Evolutionary conservation across 1,140 invertebrate species (phyloP).

Genomic region (Cyphomyrmex costatus): DNA sequence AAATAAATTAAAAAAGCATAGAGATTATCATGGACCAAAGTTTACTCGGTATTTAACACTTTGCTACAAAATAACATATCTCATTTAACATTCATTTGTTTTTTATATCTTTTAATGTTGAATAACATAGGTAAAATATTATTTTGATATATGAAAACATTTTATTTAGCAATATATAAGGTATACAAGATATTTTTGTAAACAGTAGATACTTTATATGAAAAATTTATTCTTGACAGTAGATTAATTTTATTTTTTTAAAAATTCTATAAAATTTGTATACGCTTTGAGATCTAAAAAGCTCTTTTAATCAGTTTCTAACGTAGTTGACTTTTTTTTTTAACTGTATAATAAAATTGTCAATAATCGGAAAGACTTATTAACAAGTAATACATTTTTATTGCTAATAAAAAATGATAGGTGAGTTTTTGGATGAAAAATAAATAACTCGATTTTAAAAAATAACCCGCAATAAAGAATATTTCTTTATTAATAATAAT

Average conservation of each 20-base stretch:
- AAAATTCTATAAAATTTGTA: neutral
- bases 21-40: neutral
- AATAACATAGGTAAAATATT: neutral
- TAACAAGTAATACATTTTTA: neutral
- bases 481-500: constrained; percentile 79
- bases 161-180: constrained; percentile 8
- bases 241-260: constrained; percentile 13
- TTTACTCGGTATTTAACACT: neutral
- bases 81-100: neutral
- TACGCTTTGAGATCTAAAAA: neutral
- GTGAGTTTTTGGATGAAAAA: constrained; percentile 44
- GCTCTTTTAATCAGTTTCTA: neutral
- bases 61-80: neutral
- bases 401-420: constrained; percentile 17
- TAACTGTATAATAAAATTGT: neutral
- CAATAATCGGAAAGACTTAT: neutral
- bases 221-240: neutral
- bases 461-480: constrained; percentile 85
- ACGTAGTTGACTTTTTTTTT: neutral
- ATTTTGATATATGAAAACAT: neutral
- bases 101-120: neutral
- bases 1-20: neutral
- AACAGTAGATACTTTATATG: no score
- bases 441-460: constrained; percentile 75
- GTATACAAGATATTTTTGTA: neutral